Evolutionary conservation across 2,113 vertebrate genomes (phyloP).

Genomic region (Syngnathus scovelli): DNA sequence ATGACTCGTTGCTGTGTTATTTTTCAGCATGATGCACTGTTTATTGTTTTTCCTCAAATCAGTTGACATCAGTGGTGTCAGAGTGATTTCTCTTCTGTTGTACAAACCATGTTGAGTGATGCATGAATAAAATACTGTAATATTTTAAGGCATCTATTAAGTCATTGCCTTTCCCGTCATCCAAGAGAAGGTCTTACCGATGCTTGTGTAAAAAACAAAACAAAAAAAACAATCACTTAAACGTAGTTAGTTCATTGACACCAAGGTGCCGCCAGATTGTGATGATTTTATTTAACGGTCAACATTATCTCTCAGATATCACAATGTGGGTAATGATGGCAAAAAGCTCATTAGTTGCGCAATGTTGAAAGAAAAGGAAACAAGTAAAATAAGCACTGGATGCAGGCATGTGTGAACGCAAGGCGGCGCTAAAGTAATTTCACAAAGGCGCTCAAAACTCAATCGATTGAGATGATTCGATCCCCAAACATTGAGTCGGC

Average conservation of each 20-base stretch:
- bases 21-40: constrained; percentile 56
- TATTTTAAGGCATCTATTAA: background rate
- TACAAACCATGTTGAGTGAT: constrained; percentile 28
- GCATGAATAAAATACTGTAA: constrained; percentile 55
- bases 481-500: too few relatives aligned
- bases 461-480: too few relatives aligned
- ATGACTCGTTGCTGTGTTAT: constrained; percentile 55
- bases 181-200: background rate
- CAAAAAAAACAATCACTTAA: too few relatives aligned
- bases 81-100: constrained; percentile 20
- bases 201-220: too few relatives aligned
- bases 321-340: too few relatives aligned
- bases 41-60: constrained; percentile 15
- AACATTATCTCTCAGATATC: too few relatives aligned
- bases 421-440: too few relatives aligned
- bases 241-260: background rate
- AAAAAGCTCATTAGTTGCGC: too few relatives aligned
- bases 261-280: background rate
- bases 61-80: constrained; percentile 22
- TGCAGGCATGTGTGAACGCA: too few relatives aligned
- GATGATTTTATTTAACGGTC: background rate
- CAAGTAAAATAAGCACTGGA: too few relatives aligned
- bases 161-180: background rate
- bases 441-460: too few relatives aligned
- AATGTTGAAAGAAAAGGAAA: too few relatives aligned